Evolutionary conservation across 2,797 vertebrate species (phyloP).

Genomic region (Sebastes minor): DNA sequence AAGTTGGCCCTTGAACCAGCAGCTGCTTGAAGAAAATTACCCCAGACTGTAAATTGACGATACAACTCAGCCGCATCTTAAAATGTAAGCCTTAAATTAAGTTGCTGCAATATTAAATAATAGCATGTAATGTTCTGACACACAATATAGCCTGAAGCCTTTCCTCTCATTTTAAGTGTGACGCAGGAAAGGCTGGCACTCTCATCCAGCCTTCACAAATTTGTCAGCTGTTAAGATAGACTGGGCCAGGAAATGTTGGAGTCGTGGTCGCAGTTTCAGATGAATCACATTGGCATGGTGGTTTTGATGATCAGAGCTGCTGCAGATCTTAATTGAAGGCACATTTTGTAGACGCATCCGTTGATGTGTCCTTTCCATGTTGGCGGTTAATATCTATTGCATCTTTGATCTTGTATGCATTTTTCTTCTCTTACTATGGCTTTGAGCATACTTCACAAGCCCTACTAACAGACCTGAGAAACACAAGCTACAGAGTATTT

Average conservation of each 20-base stretch:
- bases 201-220: conserved; percentile 2
- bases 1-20: conserved; percentile 23
- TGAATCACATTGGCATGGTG: background rate
- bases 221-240: background rate
- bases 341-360: background rate
- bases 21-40: conserved; percentile 41
- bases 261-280: background rate
- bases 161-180: background rate
- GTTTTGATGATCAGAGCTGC: background rate
- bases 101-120: background rate
- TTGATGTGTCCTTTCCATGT: background rate
- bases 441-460: background rate
- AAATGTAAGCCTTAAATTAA: conserved; percentile 11
- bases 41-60: background rate
- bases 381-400: background rate
- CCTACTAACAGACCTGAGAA: background rate
- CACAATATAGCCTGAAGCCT: background rate
- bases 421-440: background rate
- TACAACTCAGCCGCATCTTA: conserved; percentile 2
- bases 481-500: background rate
- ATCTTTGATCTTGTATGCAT: background rate
- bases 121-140: background rate
- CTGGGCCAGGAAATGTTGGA: background rate
- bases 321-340: background rate
- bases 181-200: conserved; percentile 14